A percentile compares a stretch with the other conserved stretches of the same genome.
Conservation (phyloP, 2,888 invertebrate genomes). For the Dascillus cervinus region DNA sequence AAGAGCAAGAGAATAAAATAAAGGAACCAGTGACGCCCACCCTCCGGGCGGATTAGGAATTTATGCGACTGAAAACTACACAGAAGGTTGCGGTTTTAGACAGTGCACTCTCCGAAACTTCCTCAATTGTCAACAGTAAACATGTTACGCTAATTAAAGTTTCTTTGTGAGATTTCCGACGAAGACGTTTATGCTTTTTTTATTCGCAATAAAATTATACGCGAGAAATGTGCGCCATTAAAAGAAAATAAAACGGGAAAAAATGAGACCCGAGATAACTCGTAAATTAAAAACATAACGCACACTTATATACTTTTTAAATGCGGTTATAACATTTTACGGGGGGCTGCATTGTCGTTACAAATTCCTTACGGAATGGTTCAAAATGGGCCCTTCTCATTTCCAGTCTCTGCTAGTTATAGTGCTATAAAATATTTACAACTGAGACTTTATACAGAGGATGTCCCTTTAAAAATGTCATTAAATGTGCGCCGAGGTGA, state of each 20-base stretch:
- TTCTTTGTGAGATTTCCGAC: slow-evolving; percentile 10
- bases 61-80: slow-evolving; percentile 17
- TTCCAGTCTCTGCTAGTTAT: slow-evolving; percentile 17
- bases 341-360: slow-evolving; percentile 14
- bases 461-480: slow-evolving; percentile 19
- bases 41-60: slow-evolving; percentile 25
- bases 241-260: neutral
- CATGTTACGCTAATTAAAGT: slow-evolving; percentile 15
- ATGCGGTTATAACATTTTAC: slow-evolving; percentile 13
- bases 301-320: slow-evolving; percentile 13
- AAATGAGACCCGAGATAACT: slow-evolving; percentile 7
- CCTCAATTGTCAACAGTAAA: slow-evolving; percentile 15
- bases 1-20: slow-evolving; percentile 31
- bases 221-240: neutral
- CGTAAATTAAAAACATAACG: slow-evolving; percentile 17
- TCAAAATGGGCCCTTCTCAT: slow-evolving; percentile 16
- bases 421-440: slow-evolving; percentile 26
- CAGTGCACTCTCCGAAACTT: slow-evolving; percentile 13
- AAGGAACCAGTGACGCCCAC: slow-evolving; percentile 22
- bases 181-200: no score
- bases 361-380: slow-evolving; percentile 19
- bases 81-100: slow-evolving; percentile 11
- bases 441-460: slow-evolving; percentile 22
- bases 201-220: neutral
- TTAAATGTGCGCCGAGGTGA: slow-evolving; percentile 23